Evolutionary conservation across 2,797 vertebrate genomes (phyloP), one percentile per base, ranked within the genome.

Genomic region (Amblyraja radiata): DNA sequence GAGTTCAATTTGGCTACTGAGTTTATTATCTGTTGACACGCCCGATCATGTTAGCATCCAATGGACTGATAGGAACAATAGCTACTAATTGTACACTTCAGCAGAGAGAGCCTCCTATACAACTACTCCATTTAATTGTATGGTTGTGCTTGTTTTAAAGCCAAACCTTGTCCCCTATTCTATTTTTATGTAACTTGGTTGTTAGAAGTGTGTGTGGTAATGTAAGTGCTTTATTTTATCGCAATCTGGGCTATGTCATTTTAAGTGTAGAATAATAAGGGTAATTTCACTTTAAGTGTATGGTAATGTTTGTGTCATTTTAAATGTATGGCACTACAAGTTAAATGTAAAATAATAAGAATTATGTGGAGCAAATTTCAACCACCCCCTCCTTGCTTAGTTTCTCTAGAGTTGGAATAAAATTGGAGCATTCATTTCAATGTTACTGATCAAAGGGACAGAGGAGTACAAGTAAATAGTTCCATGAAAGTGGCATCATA

Each of bases 91-190:
- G 88, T 71, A 71, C 36, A 91, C 39, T 92, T 58, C 71, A 76
- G 46, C 71, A 76, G 71, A 92, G 54, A 84, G 21, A 28, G 13
- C 11, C 71, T 74, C 90, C 74, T 54, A 74, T 92, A 92, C 21
- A 90, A 39, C 36, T 92, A 46, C 23, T 76, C 46, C 71, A 92
- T 54, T 58, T 92, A 92, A 91, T 8, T 92, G 39, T 76, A 58
- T 10, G 73, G 39, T 74, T 92, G 73, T 58, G 71, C 73, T 92
- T 92, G 73, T 92, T 76, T 88, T 92, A 74, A 91, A 91, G 65
- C 63, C 32, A 71, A 91, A 23, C 39, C 10, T 76, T 28, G 73
- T 92, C 61, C 23, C 10, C 39, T 58, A n/a, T 76, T 74, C 68
- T 68, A 73, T 91, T 92, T 92, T 58, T 80, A 80, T 14, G 36